phyloP scores from a whole-genome alignment of 2,113 vertebrate species.

The Caranx melampygus region DNA sequence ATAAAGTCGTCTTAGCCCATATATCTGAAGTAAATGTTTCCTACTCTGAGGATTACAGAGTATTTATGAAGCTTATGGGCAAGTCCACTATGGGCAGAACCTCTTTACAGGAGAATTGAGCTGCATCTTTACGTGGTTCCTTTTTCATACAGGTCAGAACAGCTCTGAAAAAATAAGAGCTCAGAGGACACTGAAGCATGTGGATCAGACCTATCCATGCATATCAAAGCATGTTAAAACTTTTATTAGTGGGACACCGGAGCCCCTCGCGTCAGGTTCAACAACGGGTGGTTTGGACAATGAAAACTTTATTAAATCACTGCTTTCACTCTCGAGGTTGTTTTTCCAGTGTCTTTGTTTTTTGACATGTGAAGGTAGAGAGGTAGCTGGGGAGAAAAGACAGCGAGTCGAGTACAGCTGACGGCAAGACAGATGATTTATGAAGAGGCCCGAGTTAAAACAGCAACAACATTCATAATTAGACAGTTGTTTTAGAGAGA shows the following conservation, averaged over 20 bases:
- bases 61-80: conserved; percentile 45
- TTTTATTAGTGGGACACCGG: conserved; percentile 68
- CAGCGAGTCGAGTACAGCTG: conserved; percentile 8
- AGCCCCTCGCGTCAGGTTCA: conserved; percentile 52
- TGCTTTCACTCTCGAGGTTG: conserved; percentile 38
- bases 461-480: neutral
- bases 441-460: conserved; percentile 2
- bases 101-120: conserved; percentile 16
- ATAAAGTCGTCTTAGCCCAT: conserved; percentile 40
- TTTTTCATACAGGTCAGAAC: conserved; percentile 19
- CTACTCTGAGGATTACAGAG: conserved; percentile 35
- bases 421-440: conserved; percentile 10
- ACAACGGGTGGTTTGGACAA: conserved; percentile 54
- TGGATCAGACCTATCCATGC: conserved; percentile 67
- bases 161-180: conserved; percentile 8
- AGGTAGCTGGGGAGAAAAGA: conserved; percentile 10
- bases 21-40: conserved; percentile 47
- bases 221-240: conserved; percentile 75
- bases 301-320: conserved; percentile 53
- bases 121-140: neutral
- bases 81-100: conserved; percentile 24
- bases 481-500: neutral
- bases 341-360: conserved; percentile 16
- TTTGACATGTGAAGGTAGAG: conserved; percentile 32
- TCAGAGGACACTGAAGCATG: conserved; percentile 47